These are phyloP conservation scores for Acrobasis suavella DNA, from an alignment of 2,888 invertebrate genomes.

Conservation along the genomic window DNA sequence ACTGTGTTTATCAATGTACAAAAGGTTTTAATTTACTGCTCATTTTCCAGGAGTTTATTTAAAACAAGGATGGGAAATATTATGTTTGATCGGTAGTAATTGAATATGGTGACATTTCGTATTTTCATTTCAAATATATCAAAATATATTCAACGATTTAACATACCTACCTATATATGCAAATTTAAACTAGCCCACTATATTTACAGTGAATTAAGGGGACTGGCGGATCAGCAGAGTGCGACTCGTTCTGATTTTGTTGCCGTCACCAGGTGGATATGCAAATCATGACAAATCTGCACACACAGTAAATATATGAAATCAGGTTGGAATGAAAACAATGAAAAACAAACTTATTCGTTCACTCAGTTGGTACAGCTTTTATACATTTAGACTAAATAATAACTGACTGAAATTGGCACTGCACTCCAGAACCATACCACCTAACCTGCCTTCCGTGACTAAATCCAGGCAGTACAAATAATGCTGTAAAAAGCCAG, in stretches of 20 bases:
- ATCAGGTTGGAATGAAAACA: neutral
- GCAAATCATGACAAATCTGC: slow-evolving; percentile 3
- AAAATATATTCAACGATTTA: neutral
- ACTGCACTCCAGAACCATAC: too few relatives aligned
- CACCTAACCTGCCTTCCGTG: too few relatives aligned
- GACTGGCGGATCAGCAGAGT: neutral
- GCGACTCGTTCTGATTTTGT: neutral
- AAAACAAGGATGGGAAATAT: too few relatives aligned
- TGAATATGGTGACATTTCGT: too few relatives aligned
- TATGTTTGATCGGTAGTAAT: too few relatives aligned
- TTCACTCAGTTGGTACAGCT: neutral
- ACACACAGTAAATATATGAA: slow-evolving; percentile 7
- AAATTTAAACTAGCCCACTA: neutral
- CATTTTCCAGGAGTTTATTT: too few relatives aligned
- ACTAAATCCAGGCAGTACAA: too few relatives aligned
- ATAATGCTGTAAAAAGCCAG: too few relatives aligned
- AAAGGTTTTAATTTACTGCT: too few relatives aligned
- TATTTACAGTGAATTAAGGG: neutral
- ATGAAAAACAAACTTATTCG: neutral
- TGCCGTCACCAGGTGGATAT: neutral
- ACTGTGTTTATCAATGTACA: too few relatives aligned
- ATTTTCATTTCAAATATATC: neutral
- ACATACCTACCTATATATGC: neutral
- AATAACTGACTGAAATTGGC: too few relatives aligned
- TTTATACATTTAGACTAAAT: neutral